These are phyloP conservation scores for Caradrina kadenii DNA, from an alignment of 2,888 invertebrate genomes.

Conservation along the genomic window DNA sequence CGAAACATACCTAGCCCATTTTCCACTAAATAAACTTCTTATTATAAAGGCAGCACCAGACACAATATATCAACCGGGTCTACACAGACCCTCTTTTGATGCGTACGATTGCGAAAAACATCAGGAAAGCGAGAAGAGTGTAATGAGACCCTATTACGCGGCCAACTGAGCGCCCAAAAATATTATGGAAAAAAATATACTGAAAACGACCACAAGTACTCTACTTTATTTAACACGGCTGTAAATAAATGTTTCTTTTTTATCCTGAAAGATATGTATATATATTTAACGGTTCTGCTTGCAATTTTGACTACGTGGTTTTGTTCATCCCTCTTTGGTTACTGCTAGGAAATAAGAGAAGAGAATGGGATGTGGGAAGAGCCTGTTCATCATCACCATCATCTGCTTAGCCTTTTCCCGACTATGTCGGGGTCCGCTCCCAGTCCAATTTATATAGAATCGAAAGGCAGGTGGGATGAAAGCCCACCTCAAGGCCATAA, in stretches of 20 bases:
- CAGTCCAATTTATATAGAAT: too few species aligned
- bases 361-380: too few species aligned
- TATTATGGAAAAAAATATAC: slow-evolving; percentile 33
- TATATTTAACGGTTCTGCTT: too few species aligned
- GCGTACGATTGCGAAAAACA: slow-evolving; percentile 48
- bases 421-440: too few species aligned
- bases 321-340: too few species aligned
- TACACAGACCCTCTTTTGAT: slow-evolving; percentile 45
- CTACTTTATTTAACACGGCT: slow-evolving; percentile 27
- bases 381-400: too few species aligned
- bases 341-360: too few species aligned
- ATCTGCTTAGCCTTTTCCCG: too few species aligned
- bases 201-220: slow-evolving; percentile 5
- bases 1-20: slow-evolving; percentile 13
- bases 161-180: slow-evolving; percentile 33
- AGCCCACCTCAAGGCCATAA: too few species aligned
- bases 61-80: slow-evolving; percentile 43
- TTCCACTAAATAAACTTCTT: slow-evolving; percentile 34
- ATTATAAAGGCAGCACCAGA: slow-evolving; percentile 23
- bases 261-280: neutral
- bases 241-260: slow-evolving; percentile 19
- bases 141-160: slow-evolving; percentile 59
- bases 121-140: slow-evolving; percentile 38
- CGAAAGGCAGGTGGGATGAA: too few species aligned
- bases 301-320: too few species aligned